Percentiles rank a stretch among this genome's conserved stretches.
Evolutionary conservation across 2,113 vertebrate genomes (phyloP).

Genomic region (Menidia beryllina): DNA sequence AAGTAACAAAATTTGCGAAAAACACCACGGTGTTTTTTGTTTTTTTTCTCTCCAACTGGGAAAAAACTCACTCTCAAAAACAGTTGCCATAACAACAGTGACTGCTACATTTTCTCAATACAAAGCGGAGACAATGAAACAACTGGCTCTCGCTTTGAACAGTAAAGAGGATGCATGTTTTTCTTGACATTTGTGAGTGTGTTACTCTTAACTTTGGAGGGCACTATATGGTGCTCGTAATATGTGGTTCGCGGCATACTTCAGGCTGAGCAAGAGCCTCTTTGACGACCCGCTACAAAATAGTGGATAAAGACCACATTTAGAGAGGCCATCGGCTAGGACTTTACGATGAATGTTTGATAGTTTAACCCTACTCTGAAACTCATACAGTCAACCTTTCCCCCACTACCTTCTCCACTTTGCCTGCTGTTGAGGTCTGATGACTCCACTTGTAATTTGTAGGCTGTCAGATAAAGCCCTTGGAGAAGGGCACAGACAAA

Average conservation of each 20-base stretch:
- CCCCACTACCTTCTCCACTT: not conserved
- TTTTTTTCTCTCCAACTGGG: not conserved
- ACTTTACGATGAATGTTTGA: constrained; percentile 11
- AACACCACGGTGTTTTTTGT: not conserved
- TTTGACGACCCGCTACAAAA: constrained; percentile 1
- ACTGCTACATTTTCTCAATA: not conserved
- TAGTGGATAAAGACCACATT: not conserved
- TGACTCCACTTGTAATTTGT: not conserved
- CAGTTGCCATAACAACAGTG: constrained; percentile 4
- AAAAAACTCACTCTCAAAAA: not conserved
- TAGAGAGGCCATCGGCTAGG: not conserved
- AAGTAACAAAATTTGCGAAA: not conserved
- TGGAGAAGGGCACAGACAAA: not conserved
- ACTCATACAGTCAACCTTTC: not conserved
- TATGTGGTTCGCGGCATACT: not conserved
- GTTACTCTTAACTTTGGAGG: constrained; percentile 5
- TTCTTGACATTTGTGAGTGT: not conserved
- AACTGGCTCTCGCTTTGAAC: not conserved
- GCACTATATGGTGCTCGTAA: not conserved
- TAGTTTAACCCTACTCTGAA: not conserved
- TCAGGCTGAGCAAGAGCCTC: not conserved
- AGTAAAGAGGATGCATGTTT: not conserved
- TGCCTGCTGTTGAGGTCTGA: not conserved
- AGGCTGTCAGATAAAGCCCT: not conserved
- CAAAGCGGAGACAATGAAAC: not conserved